phyloP scores from a whole-genome alignment of 2,113 vertebrate species.

The Albula glossodonta region DNA sequence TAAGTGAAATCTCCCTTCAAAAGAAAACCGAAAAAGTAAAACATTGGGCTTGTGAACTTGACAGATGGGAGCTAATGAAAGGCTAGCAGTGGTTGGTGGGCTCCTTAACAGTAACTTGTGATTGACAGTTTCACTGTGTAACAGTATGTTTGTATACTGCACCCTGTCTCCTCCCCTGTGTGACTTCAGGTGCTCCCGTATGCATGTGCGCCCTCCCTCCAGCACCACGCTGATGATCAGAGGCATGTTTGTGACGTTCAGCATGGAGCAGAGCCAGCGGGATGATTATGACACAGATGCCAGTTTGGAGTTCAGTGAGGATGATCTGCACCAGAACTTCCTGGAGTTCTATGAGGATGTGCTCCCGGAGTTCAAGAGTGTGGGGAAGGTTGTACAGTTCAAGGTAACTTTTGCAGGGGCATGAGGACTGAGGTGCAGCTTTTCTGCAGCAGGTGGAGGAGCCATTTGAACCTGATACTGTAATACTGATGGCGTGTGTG shows the following conservation, averaged over 20 bases:
- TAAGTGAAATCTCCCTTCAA: too few relatives aligned
- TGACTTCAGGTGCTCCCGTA: slow-evolving; percentile 86
- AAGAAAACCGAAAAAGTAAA: too few relatives aligned
- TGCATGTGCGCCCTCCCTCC: slow-evolving; percentile 79
- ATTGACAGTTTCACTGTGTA: too few relatives aligned
- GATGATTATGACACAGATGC: slow-evolving; percentile 94
- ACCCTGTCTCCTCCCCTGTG: not conserved
- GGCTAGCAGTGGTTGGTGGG: too few relatives aligned
- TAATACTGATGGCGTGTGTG: not conserved
- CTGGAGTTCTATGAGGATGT: slow-evolving; percentile 93
- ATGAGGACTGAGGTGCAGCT: not conserved
- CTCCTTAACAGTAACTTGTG: too few relatives aligned
- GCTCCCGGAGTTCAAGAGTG: slow-evolving; percentile 86
- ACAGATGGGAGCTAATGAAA: too few relatives aligned
- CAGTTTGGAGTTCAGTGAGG: slow-evolving; percentile 90
- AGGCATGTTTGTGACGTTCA: slow-evolving; percentile 91
- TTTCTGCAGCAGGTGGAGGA: not conserved
- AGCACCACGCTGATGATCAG: slow-evolving; percentile 88
- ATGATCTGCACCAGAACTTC: slow-evolving; percentile 92
- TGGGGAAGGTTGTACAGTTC: slow-evolving; percentile 92
- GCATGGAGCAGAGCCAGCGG: slow-evolving; percentile 89
- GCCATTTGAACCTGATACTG: not conserved
- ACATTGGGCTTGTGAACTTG: too few relatives aligned
- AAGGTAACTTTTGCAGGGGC: slow-evolving; percentile 76
- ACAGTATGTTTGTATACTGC: not conserved